Base-by-base conservation (phyloP, 2,888 invertebrate genomes). In the Salticus scenicus region DNA sequence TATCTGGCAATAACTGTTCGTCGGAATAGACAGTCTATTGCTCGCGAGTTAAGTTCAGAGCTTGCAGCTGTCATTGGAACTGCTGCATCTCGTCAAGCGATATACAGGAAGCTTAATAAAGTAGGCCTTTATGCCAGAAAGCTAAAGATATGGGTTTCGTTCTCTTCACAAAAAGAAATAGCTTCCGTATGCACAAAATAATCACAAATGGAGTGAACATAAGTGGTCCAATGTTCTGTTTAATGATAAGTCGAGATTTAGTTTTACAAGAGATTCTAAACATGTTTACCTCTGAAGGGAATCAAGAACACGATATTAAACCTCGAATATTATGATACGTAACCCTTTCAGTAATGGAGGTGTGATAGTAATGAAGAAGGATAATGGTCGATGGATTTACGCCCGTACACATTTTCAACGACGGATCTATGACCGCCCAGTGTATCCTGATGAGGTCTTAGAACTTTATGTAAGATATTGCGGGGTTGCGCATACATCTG, bases 371-470 rank as follows among this genome's bases (percentile, higher is more conserved):
- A 1, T n/a, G 69, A 8, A 37, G 33, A 69, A 1, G 37, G 2
- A 69, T 69, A 37, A 69, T 69, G 20, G n/a, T 69, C 17, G 24
- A 69, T 69, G 37, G 20, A 33, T 24, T 12, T 69, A 69, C 37
- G 1, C 33, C 33, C 17, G 17, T 20, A 37, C 33, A 69, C 12
- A 17, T 69, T n/a, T 0, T 33, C 20, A 14, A 33, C 33, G 37
- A 24, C 2, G 37, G 64, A 64, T 64, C 2, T 64, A 5, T 24
- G 30, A 5, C 12, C 8, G 30, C 28, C 64, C 64, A 64, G 64
- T 28, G 27, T 64, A 64, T 64, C 27, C 0, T 0, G 64, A 64
- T 64, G 30, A 64, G n/a, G 27, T 64, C 30, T 37, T 37, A 37
- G 37, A 37, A 10, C 37, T 10, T 37, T 37, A 10, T 37, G 37